Evolutionary conservation across 1,140 invertebrate genomes (phyloP), one percentile per base, ranked within the genome.

Genomic region (Gryon sp.): DNA sequence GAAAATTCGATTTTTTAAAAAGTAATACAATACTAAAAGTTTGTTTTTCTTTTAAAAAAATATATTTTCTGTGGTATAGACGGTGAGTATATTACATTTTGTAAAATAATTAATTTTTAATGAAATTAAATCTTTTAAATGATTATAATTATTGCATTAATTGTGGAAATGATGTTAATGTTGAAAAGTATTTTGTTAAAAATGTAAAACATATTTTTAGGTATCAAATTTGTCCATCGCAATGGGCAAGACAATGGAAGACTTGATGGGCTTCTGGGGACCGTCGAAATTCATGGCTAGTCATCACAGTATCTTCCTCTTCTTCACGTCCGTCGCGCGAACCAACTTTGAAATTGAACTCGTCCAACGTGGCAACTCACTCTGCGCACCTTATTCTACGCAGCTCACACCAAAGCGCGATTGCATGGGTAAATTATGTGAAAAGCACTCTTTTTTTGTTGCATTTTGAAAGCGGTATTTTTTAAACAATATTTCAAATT

Each of bases 331-430:
- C 14, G 94, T 98, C 30, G 95, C 96, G 12, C 91, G 97, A 73
- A 97, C 95, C 18, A 98, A 98, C 90, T 90, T 98, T 28, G 97
- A 98, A 90, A 92, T 97, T 45, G 97, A 98, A 89, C 90, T 98
- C 28, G 93, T 96, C 24, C 95, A 97, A 83, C 91, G 95, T 28
- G 94, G 94, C 24, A 95, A 95, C n/a, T 92, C 91, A 0, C 88
- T 97, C 6, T 92, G 92, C 55, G 83, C 91, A 8, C 83, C 87
- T 40, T 86, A 89, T 50, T 84, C 88, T 5, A 92, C 93, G 86
- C 87, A 90, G 20, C 83, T 92, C 3, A 93, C 93, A 81, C 94
- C 93, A 15, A 95, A 95, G 85, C 92, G 95, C 66, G 95, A 96
- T 77, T 97, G 96, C 86, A 95, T 98, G 79, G 93, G 94, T 95